phyloP scores from a whole-genome alignment of 1,140 invertebrate species.

The Camponotus pennsylvanicus region DNA sequence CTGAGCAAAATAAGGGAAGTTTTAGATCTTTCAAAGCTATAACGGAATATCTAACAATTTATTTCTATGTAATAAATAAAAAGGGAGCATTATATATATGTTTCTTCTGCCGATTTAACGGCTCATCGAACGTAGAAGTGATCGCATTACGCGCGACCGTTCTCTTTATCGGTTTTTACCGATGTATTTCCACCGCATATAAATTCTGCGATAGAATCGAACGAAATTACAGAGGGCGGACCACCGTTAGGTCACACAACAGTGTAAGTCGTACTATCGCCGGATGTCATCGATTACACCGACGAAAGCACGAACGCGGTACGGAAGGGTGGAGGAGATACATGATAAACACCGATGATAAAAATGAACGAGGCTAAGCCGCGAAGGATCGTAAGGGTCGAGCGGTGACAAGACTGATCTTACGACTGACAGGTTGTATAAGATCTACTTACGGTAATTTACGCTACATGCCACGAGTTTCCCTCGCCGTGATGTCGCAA shows the following conservation, averaged over 20 bases:
- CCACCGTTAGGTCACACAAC: conserved; percentile 56
- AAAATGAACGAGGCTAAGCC: conserved; percentile 22
- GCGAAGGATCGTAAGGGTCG: not conserved
- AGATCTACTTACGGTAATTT: conserved; percentile 50
- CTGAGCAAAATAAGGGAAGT: not conserved
- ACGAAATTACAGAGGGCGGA: conserved; percentile 75
- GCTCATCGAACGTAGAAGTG: conserved; percentile 11
- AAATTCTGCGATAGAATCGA: conserved; percentile 75
- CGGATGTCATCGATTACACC: conserved; percentile 62
- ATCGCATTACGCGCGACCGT: conserved; percentile 40
- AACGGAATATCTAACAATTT: not conserved
- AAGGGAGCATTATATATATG: no score
- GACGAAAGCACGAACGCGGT: conserved; percentile 38
- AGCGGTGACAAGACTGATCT: conserved; percentile 50
- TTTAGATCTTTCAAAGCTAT: not conserved
- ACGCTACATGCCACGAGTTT: conserved; percentile 3
- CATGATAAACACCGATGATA: conserved; percentile 30
- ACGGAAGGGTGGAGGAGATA: not conserved
- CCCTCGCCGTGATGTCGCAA: not conserved
- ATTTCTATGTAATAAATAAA: not conserved
- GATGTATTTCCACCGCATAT: conserved; percentile 70
- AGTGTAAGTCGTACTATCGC: conserved; percentile 61
- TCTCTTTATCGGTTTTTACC: conserved; percentile 70
- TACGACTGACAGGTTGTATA: conserved; percentile 35
- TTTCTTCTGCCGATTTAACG: conserved; percentile 25